A percentile compares a stretch with the other conserved stretches of the same genome.
These are phyloP conservation scores for Chymomyza caudatula DNA, from an alignment of 2,888 invertebrate genomes.

Conservation along the genomic window DNA sequence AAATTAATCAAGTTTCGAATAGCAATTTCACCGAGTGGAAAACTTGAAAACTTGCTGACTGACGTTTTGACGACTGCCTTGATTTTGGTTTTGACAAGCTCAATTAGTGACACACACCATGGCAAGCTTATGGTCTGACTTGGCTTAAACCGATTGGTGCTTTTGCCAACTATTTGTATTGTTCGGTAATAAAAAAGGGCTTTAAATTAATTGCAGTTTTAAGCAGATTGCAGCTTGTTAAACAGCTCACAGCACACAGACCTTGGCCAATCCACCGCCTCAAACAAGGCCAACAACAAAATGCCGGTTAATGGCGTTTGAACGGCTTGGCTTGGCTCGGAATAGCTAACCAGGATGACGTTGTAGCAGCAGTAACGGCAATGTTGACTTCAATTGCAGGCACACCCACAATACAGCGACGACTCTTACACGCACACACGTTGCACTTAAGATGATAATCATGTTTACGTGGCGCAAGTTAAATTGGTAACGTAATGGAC, in stretches of 20 bases:
- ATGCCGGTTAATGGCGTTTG: not conserved
- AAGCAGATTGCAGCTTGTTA: constrained; percentile 67
- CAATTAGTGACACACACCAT: constrained; percentile 49
- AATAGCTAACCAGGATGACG: not conserved
- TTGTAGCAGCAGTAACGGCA: constrained; percentile 2
- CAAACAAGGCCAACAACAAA: not conserved
- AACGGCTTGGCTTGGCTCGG: not conserved
- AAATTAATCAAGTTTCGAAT: constrained; percentile 71
- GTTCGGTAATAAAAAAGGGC: constrained; percentile 43
- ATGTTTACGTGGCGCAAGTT: constrained; percentile 73
- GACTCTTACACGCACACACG: constrained; percentile 26
- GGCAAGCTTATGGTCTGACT: no score
- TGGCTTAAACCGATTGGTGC: not conserved
- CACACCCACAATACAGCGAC: constrained; percentile 23
- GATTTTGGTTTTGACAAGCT: constrained; percentile 63
- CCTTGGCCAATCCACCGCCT: not conserved
- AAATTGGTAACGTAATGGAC: constrained; percentile 71
- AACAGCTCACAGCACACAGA: constrained; percentile 31
- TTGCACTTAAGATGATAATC: constrained; percentile 73
- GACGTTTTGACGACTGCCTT: not conserved
- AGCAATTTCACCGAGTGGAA: constrained; percentile 36
- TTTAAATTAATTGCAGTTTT: constrained; percentile 68
- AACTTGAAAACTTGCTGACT: not conserved
- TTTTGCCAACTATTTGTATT: constrained; percentile 5
- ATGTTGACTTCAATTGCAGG: constrained; percentile 58